phyloP scores from a whole-genome alignment of 2,113 vertebrate species.

The Hepsetus odoe region DNA sequence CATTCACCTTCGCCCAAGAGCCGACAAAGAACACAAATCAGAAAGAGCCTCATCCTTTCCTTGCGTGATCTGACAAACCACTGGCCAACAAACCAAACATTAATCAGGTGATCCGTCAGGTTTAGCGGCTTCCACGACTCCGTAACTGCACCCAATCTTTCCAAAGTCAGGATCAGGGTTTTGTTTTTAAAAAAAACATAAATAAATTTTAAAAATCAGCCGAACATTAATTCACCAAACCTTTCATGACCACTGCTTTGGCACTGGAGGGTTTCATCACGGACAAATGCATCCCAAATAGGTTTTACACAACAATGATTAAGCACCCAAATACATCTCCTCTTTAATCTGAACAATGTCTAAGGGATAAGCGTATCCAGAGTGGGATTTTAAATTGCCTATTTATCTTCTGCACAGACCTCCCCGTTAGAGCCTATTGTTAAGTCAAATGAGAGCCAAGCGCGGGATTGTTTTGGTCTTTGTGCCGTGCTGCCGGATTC shows the following conservation, averaged over 20 bases:
- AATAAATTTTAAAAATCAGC: background rate
- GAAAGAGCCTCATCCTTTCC: too few relatives aligned
- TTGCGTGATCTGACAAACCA: too few relatives aligned
- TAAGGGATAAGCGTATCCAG: constrained; percentile 62
- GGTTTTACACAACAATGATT: constrained; percentile 58
- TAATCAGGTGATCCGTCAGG: too few relatives aligned
- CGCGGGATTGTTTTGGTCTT: background rate
- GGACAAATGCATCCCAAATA: constrained; percentile 24
- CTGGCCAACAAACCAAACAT: too few relatives aligned
- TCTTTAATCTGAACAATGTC: constrained; percentile 67
- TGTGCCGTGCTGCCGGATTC: background rate
- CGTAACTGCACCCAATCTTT: background rate
- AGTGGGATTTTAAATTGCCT: background rate
- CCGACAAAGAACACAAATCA: too few relatives aligned
- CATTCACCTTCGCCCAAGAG: too few relatives aligned
- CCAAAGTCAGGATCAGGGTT: background rate
- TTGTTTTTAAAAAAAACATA: background rate
- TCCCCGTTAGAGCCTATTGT: background rate
- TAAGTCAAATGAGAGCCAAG: background rate
- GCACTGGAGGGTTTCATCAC: background rate
- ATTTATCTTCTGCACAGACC: background rate
- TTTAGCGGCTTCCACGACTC: too few relatives aligned
- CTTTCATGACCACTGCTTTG: background rate
- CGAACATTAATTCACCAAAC: background rate
- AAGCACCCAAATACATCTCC: constrained; percentile 59